Conservation (phyloP, 2,797 vertebrate species). For the Myripristis jacobus region DNA sequence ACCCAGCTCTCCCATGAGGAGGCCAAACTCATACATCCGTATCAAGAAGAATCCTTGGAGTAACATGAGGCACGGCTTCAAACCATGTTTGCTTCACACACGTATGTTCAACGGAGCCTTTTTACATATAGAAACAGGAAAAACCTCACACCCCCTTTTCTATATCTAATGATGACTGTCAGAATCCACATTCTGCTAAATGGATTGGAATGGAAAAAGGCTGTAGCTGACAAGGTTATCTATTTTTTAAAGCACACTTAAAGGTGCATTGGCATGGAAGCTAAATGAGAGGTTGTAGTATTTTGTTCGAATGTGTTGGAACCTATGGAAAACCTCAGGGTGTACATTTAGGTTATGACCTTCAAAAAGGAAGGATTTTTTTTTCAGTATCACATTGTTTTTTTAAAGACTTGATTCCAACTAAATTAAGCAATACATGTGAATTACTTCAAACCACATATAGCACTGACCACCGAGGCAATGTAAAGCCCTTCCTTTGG, state of each 20-base stretch:
- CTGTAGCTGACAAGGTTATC: constrained; percentile 6
- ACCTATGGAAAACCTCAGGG: background rate
- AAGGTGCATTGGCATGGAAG: background rate
- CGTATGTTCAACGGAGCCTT: background rate
- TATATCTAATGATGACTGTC: background rate
- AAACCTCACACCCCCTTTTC: background rate
- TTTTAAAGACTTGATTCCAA: background rate
- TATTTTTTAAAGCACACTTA: constrained; percentile 9
- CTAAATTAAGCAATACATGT: background rate
- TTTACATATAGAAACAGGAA: background rate
- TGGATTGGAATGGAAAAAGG: constrained; percentile 22
- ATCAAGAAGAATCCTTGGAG: no score
- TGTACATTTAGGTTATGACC: background rate
- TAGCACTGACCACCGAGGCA: background rate
- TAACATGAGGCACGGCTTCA: no score
- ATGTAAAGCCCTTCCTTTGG: no score
- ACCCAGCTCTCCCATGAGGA: background rate
- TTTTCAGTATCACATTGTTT: background rate
- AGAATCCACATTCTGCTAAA: background rate
- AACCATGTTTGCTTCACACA: no score
- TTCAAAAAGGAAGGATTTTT: background rate
- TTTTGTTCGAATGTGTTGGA: constrained; percentile 2
- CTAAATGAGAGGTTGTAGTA: background rate
- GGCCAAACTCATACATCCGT: background rate
- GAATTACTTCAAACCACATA: background rate